These are phyloP conservation scores for Pterocles burchelli DNA, from an alignment of 2,113 vertebrate genomes.

Conservation along the genomic window DNA sequence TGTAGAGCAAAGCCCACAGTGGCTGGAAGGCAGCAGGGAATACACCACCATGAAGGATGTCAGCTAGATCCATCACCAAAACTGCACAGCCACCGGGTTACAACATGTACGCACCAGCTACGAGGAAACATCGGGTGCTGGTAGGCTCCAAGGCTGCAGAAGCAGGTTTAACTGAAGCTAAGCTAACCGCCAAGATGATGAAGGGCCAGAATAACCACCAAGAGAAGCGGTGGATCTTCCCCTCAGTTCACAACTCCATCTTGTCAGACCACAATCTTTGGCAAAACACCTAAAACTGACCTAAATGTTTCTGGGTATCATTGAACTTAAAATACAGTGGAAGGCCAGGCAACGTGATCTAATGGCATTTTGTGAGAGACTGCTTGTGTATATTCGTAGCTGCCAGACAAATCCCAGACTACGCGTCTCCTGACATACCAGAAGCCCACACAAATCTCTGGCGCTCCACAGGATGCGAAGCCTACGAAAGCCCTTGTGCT, in stretches of 20 bases:
- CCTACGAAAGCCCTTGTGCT: neutral
- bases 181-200: neutral
- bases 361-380: neutral
- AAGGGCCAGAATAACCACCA: neutral
- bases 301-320: neutral
- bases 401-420: neutral
- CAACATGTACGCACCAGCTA: neutral
- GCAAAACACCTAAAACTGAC: neutral
- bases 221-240: neutral
- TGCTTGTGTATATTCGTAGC: neutral
- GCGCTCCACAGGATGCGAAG: fast-evolving
- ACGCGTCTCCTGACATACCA: fast-evolving
- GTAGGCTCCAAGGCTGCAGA: neutral
- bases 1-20: neutral
- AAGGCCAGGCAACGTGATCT: neutral
- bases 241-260: neutral
- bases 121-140: neutral
- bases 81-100: neutral
- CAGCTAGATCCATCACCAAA: neutral
- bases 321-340: neutral
- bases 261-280: neutral
- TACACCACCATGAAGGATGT: fast-evolving
- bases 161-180: neutral
- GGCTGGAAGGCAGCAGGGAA: neutral
- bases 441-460: neutral